These are phyloP conservation scores for Drosophila kepulauana DNA, from an alignment of 1,140 invertebrate species.

Conservation along the genomic window DNA sequence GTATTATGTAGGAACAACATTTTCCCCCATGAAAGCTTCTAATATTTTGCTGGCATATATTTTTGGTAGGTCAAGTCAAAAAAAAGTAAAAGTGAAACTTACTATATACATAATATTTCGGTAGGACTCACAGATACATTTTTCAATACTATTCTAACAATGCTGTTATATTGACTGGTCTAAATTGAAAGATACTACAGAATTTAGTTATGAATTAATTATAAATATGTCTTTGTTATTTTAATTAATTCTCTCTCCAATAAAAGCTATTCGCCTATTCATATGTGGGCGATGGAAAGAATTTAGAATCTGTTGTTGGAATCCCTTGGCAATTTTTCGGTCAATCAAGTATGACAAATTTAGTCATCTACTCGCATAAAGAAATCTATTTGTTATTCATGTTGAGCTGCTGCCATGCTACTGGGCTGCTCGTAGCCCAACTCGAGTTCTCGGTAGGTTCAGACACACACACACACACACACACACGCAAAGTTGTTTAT, in stretches of 20 bases:
- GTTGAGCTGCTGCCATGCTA: constrained; percentile 24
- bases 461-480: neutral
- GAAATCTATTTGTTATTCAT: constrained; percentile 54
- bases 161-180: too few species aligned
- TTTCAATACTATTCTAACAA: too few species aligned
- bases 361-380: constrained; percentile 48
- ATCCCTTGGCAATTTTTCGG: constrained; percentile 41
- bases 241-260: constrained; percentile 10
- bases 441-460: constrained; percentile 5
- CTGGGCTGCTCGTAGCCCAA: constrained; percentile 16
- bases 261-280: constrained; percentile 26
- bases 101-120: too few species aligned
- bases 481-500: constrained; percentile 2
- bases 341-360: constrained; percentile 55
- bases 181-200: neutral
- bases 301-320: constrained; percentile 3
- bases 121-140: too few species aligned
- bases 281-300: constrained; percentile 1
- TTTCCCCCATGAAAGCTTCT: too few species aligned
- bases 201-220: neutral
- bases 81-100: too few species aligned
- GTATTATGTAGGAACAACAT: too few species aligned
- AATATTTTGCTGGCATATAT: too few species aligned
- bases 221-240: neutral
- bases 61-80: too few species aligned